Evolutionary conservation across 2,888 invertebrate genomes (phyloP).

Genomic region (Rotaria magnacalcarata): DNA sequence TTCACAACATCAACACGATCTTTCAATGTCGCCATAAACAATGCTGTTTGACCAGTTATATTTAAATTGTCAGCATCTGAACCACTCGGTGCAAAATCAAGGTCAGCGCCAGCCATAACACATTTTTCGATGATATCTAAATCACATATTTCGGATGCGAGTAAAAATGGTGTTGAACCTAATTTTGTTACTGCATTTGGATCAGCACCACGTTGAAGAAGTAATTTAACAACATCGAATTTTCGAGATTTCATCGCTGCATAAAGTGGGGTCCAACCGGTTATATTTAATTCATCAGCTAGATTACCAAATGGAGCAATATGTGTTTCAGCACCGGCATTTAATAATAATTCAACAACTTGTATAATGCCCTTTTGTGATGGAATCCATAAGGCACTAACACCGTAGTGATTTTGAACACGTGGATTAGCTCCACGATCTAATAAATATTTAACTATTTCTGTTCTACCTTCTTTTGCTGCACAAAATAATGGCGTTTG

Average conservation of each 20-base stretch:
- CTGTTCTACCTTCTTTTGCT: slow-evolving; percentile 46
- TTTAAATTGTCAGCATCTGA: slow-evolving; percentile 46
- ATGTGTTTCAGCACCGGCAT: slow-evolving; percentile 41
- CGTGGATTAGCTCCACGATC: slow-evolving; percentile 42
- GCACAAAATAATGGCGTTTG: slow-evolving; percentile 47
- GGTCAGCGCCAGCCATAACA: slow-evolving; percentile 45
- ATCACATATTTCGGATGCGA: slow-evolving; percentile 47
- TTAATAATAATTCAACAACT: slow-evolving; percentile 44
- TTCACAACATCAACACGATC: slow-evolving; percentile 46
- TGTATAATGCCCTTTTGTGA: slow-evolving; percentile 44
- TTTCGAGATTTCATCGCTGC: slow-evolving; percentile 46
- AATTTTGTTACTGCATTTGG: slow-evolving; percentile 46
- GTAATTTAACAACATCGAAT: slow-evolving; percentile 42
- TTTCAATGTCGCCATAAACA: slow-evolving; percentile 47
- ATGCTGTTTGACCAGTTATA: slow-evolving; percentile 46
- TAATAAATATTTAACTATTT: slow-evolving; percentile 45
- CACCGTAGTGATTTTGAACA: slow-evolving; percentile 46
- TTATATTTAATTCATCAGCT: slow-evolving; percentile 46
- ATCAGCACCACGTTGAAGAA: slow-evolving; percentile 43
- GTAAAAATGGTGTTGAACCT: slow-evolving; percentile 47
- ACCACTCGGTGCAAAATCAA: slow-evolving; percentile 45
- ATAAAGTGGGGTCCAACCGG: slow-evolving; percentile 47
- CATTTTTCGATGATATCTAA: slow-evolving; percentile 44
- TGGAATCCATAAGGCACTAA: slow-evolving; percentile 46
- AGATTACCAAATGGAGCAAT: slow-evolving; percentile 42